Evolutionary conservation across 2,797 vertebrate genomes (phyloP), one percentile per base, ranked within the genome.

Genomic region (Carapus acus): DNA sequence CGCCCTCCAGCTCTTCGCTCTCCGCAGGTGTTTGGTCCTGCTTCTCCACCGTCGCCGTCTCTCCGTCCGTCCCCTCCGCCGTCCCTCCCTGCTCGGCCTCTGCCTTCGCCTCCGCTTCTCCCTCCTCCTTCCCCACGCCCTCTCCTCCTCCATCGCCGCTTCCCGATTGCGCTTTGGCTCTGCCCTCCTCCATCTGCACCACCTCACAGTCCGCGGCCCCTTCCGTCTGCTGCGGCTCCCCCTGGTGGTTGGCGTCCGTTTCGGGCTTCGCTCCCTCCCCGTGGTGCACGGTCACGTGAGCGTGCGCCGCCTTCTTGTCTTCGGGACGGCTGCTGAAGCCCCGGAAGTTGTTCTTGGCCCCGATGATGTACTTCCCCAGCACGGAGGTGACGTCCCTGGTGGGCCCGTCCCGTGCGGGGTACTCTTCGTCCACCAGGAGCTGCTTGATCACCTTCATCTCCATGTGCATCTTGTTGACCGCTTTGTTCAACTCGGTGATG

Each of bases 401-500:
- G 39, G 43, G 12, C 0, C 40, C 21, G 2, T 77, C 44, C 0
- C 16, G 49, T 0, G 18, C 5, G 0, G 8, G 1, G 11, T 61
- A 54, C 46, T 77, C 69, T 0, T 76, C 78, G 0, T 80, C 64
- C 0, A 41, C 17, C 71, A 89, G 31, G 2, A 74, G 75, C 22
- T 79, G 77, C 16, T 82, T 83, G 39, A 91, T 34, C 7, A 72
- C 42, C 36, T 91, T 91, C 57, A 93, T 84, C 15, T 96, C 89
- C 0, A 22, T 49, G 65, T 93, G 90, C 20, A 94, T 85, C 47
- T 86, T 85, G 49, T 57, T 17, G n/a, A 94, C 76, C 0, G 85
- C 86, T 83, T 94, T 93, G 73, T 77, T 91, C 54, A 96, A 81
- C 76, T 91, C 90, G 1, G 91, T 94, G 79, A 94, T 87, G 27